These are phyloP conservation scores for Nycticebus coucang DNA, from an alignment of 2,113 vertebrate genomes.

Conservation along the genomic window DNA sequence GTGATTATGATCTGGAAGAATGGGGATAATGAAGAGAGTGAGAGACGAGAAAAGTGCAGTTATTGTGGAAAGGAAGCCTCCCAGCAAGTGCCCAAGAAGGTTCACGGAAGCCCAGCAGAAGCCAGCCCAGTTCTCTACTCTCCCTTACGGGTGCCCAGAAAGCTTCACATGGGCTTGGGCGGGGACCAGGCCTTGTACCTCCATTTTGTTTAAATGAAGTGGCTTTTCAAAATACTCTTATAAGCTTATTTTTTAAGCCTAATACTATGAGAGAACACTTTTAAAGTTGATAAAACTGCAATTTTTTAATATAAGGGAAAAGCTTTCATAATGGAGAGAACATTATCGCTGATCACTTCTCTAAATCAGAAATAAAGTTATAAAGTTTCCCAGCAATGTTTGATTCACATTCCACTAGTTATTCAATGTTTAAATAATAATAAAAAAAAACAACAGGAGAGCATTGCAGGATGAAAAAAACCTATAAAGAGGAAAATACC, in stretches of 20 bases:
- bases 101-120: neutral
- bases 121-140: neutral
- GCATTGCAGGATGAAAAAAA: neutral
- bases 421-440: neutral
- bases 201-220: neutral
- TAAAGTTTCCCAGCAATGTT: neutral
- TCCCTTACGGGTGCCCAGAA: neutral
- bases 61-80: neutral
- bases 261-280: slow-evolving; percentile 11
- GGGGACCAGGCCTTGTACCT: neutral
- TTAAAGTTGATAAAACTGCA: neutral
- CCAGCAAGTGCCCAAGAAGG: too few species aligned
- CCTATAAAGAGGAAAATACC: too few species aligned
- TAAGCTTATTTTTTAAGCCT: slow-evolving; percentile 19
- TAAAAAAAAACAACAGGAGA: neutral
- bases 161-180: neutral
- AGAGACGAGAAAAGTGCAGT: neutral
- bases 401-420: neutral
- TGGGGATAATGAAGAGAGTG: neutral
- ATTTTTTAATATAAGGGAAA: slow-evolving; percentile 24
- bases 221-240: neutral
- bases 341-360: neutral
- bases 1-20: neutral
- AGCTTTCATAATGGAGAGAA: neutral
- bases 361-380: neutral